These are phyloP conservation scores for Pungitius pungitius DNA, from an alignment of 2,113 vertebrate species.

Conservation along the genomic window DNA sequence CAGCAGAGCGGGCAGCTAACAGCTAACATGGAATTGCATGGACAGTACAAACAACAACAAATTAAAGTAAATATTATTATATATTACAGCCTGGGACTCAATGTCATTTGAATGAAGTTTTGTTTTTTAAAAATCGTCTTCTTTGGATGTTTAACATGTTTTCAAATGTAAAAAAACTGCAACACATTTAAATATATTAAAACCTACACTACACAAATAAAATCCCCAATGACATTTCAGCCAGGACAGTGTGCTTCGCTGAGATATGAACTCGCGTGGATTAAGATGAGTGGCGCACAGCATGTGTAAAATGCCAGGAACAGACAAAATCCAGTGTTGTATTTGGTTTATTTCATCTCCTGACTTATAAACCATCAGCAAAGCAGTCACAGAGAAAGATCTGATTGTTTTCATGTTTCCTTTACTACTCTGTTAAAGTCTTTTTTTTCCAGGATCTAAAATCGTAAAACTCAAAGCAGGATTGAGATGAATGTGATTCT, in stretches of 20 bases:
- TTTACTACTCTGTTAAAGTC: slow-evolving; percentile 53
- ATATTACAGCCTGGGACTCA: neutral
- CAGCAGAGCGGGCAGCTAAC: too few species aligned
- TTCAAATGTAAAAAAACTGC: neutral
- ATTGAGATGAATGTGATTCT: slow-evolving; percentile 54
- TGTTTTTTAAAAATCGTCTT: neutral
- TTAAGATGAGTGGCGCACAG: too few species aligned
- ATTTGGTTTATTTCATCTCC: slow-evolving; percentile 84
- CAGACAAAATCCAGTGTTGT: slow-evolving; percentile 40
- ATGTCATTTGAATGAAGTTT: neutral
- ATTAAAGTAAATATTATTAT: neutral
- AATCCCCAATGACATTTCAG: neutral
- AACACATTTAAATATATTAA: neutral
- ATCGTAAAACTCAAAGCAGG: slow-evolving; percentile 76
- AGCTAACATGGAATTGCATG: too few species aligned
- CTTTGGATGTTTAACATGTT: neutral
- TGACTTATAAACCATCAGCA: slow-evolving; percentile 73
- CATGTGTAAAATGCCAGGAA: too few species aligned
- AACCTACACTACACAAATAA: neutral
- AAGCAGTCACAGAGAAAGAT: slow-evolving; percentile 76
- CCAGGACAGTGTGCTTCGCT: too few species aligned
- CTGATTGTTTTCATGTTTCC: slow-evolving; percentile 73
- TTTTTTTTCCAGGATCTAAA: slow-evolving; percentile 73
- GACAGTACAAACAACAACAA: too few species aligned
- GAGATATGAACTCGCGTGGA: too few species aligned